Conservation (phyloP, 2,797 vertebrate genomes). For the Anolis apletophallus region DNA sequence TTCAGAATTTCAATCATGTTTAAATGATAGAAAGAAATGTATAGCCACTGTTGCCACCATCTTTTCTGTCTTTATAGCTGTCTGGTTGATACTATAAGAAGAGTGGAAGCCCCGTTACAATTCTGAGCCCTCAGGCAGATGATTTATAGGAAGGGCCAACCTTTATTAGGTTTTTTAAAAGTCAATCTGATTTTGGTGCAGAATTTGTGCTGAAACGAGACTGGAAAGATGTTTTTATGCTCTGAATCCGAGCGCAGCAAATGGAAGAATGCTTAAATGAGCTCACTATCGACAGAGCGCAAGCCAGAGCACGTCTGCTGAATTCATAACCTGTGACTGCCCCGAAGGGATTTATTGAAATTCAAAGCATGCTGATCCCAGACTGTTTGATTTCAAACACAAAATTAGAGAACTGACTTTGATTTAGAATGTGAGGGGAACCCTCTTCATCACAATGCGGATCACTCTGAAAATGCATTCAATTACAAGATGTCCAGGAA, state of each 20-base stretch:
- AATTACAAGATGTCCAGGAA: slow-evolving; percentile 6
- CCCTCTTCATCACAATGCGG: slow-evolving; percentile 38
- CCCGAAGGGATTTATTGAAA: slow-evolving; percentile 74
- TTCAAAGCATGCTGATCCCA: slow-evolving; percentile 71
- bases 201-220: not conserved
- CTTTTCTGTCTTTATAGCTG: slow-evolving; percentile 10
- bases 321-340: slow-evolving; percentile 68
- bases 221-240: slow-evolving; percentile 31
- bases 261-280: slow-evolving; percentile 48
- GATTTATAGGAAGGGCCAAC: slow-evolving; percentile 24
- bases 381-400: slow-evolving; percentile 72
- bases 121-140: not conserved
- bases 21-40: slow-evolving; percentile 2
- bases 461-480: slow-evolving; percentile 50
- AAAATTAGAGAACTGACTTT: slow-evolving; percentile 64
- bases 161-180: slow-evolving; percentile 24
- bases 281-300: slow-evolving; percentile 35
- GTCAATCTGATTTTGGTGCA: slow-evolving; percentile 26
- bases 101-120: not conserved
- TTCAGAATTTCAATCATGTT: slow-evolving; percentile 9
- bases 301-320: slow-evolving; percentile 49
- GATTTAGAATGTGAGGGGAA: slow-evolving; percentile 41
- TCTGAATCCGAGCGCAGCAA: slow-evolving; percentile 28
- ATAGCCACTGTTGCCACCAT: not conserved
- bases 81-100: not conserved